These are phyloP conservation scores for Artibeus lituratus DNA, from an alignment of 2,797 vertebrate genomes.

Conservation along the genomic window DNA sequence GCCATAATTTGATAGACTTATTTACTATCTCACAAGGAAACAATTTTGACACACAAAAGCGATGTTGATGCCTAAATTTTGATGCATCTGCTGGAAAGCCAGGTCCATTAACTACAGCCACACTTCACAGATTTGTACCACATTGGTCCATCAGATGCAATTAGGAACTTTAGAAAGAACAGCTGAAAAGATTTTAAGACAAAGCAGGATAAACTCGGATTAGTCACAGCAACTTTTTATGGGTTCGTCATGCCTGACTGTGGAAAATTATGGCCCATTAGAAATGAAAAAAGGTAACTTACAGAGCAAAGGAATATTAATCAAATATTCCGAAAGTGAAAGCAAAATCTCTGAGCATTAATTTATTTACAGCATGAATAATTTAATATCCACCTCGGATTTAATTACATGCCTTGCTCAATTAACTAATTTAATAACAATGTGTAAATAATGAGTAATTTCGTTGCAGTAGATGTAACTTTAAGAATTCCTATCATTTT, in stretches of 20 bases:
- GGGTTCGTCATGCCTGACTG: neutral
- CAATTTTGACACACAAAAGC: neutral
- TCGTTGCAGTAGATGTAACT: constrained; percentile 1
- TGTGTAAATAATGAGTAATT: constrained; percentile 67
- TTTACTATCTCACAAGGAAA: neutral
- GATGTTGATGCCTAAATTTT: neutral
- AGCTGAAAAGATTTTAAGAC: neutral
- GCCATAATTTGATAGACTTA: neutral
- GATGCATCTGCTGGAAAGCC: neutral
- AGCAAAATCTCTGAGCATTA: constrained; percentile 50
- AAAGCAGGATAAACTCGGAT: constrained; percentile 12
- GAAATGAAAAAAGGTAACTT: constrained; percentile 22
- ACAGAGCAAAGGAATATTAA: constrained; percentile 33
- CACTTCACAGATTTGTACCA: neutral
- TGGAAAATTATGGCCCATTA: constrained; percentile 33
- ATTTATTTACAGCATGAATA: constrained; percentile 64
- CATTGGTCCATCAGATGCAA: neutral
- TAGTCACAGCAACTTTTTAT: constrained; percentile 29
- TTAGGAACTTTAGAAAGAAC: neutral
- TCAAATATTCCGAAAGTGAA: constrained; percentile 45
- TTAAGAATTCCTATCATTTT: neutral
- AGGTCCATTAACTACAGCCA: neutral
- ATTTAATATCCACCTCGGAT: constrained; percentile 57
- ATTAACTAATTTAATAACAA: constrained; percentile 68
- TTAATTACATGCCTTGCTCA: constrained; percentile 56